Conservation (phyloP, 2,888 invertebrate species). For the Opisthograptis luteolata region DNA sequence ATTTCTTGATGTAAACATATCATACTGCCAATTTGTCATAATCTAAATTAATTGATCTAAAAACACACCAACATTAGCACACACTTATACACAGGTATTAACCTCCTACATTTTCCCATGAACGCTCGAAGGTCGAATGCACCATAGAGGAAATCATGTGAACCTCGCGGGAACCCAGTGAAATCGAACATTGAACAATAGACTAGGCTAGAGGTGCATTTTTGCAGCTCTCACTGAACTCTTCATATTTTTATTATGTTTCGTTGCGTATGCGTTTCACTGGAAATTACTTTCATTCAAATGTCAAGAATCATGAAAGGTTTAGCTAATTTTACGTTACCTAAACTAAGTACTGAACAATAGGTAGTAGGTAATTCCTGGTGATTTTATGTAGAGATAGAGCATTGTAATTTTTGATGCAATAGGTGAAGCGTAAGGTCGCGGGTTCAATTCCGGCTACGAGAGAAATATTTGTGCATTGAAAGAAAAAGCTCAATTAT, state of each 20-base stretch:
- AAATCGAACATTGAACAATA: slow-evolving; percentile 74
- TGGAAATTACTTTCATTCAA: slow-evolving; percentile 43
- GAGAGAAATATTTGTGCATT: too few relatives aligned
- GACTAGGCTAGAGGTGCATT: slow-evolving; percentile 64
- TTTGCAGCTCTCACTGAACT: slow-evolving; percentile 72
- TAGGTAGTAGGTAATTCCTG: too few relatives aligned
- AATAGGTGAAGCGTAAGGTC: too few relatives aligned
- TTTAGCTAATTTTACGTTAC: background rate
- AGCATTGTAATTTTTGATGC: too few relatives aligned
- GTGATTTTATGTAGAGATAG: too few relatives aligned
- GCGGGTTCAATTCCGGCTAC: too few relatives aligned
- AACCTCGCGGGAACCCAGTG: slow-evolving; percentile 76
- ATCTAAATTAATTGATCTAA: too few relatives aligned
- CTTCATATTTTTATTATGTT: slow-evolving; percentile 44
- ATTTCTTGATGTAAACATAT: too few relatives aligned
- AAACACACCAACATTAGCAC: too few relatives aligned
- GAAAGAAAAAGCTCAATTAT: too few relatives aligned
- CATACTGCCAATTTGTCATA: too few relatives aligned
- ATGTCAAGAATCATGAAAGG: slow-evolving; percentile 36
- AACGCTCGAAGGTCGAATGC: slow-evolving; percentile 42
- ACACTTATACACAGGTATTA: too few relatives aligned
- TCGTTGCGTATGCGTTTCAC: slow-evolving; percentile 5
- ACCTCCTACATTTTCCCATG: slow-evolving; percentile 33
- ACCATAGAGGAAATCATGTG: slow-evolving; percentile 66
- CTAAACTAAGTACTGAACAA: background rate